Conservation (phyloP, 2,113 vertebrate genomes). For the Origma solitaria region DNA sequence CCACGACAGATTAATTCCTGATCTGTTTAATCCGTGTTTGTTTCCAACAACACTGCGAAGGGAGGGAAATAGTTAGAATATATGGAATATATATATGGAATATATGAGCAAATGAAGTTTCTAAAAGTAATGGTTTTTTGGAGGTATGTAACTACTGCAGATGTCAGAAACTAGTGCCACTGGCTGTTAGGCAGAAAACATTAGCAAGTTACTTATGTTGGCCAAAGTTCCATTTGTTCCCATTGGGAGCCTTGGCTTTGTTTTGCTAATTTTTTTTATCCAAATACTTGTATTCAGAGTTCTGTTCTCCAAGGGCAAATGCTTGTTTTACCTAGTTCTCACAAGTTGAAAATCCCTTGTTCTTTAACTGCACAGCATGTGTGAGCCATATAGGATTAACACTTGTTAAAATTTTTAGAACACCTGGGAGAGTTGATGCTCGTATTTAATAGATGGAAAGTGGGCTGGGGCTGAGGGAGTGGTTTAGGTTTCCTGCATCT, state of each 20-base stretch:
- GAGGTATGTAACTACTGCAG: neutral
- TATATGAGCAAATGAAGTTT: neutral
- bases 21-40: neutral
- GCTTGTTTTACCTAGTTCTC: neutral
- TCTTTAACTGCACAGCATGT: neutral
- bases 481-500: neutral
- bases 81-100: too few relatives aligned
- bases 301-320: neutral
- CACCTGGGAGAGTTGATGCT: neutral
- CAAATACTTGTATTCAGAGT: neutral
- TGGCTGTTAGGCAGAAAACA: neutral
- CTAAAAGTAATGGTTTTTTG: neutral
- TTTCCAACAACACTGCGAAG: fast-evolving
- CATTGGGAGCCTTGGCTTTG: neutral
- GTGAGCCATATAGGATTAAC: neutral
- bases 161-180: neutral
- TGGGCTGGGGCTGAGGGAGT: neutral
- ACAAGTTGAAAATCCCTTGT: neutral
- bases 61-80: neutral
- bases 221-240: neutral
- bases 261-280: neutral
- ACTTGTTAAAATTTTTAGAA: neutral
- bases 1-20: neutral
- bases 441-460: neutral
- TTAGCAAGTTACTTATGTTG: neutral